Conservation (phyloP, 2,113 vertebrate species). For the Toxotes jaculatrix region DNA sequence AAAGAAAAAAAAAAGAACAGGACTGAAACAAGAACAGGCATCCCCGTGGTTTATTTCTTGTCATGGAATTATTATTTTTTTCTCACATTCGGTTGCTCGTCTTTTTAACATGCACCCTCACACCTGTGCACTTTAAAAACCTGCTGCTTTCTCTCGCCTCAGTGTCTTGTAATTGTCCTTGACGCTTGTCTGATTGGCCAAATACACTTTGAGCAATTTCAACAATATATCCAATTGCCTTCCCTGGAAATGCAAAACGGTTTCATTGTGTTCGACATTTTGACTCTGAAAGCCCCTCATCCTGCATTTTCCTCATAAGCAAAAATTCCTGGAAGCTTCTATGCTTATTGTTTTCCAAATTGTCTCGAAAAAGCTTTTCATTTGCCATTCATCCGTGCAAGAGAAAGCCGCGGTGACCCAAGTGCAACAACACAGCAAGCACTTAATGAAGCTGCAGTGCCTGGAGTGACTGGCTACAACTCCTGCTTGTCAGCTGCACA, state of each 20-base stretch:
- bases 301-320: conserved; percentile 10
- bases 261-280: conserved; percentile 58
- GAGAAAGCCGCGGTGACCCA: conserved; percentile 44
- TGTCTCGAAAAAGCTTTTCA: conserved; percentile 46
- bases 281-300: conserved; percentile 1
- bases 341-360: conserved; percentile 34
- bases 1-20: not conserved
- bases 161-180: conserved; percentile 56
- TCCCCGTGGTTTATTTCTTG: not conserved
- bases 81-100: not conserved
- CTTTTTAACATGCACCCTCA: conserved; percentile 3
- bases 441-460: conserved; percentile 67
- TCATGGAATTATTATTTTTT: not conserved
- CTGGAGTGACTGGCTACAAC: conserved; percentile 54
- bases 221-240: conserved; percentile 65
- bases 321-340: conserved; percentile 41
- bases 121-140: conserved; percentile 27
- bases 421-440: conserved; percentile 43
- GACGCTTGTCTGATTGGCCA: conserved; percentile 36
- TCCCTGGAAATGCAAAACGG: conserved; percentile 38
- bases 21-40: conserved; percentile 12
- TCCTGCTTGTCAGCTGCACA: conserved; percentile 49
- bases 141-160: conserved; percentile 9
- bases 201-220: conserved; percentile 40
- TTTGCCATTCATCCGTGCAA: conserved; percentile 46